Base-by-base conservation (phyloP, 92 coral and sea anemone genomes). In the Porites divaricata region DNA sequence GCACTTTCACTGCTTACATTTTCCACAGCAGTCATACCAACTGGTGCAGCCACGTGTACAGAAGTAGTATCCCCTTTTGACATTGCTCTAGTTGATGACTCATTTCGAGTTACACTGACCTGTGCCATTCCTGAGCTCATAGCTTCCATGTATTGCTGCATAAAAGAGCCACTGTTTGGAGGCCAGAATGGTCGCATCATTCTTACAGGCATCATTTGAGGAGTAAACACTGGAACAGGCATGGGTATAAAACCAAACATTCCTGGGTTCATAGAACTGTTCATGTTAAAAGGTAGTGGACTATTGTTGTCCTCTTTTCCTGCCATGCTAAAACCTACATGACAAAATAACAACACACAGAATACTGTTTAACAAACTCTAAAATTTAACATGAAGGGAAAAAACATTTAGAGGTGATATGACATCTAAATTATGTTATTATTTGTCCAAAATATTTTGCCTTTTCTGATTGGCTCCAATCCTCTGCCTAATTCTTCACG, bases 211-310 rank as follows among this genome's bases (percentile, higher is more conserved):
- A 85, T 83, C 14, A 83, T 59, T 49, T 82, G 94, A 62, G 92
- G 94, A 22, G 87, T 81, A 25, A 88, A 82, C 12, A 93, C 69
- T 63, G 91, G 97, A 19, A 84, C 45, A 14, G 94, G 94, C 62
- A 90, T 22, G 25, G 92, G 86, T 67, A 90, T 69, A 66, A 92
- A 84, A 25, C 91, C 81, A 41, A 83, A 57, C 79, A 64, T 81
- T 7, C 83, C 87, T 9, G 87, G 21, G 56, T 72, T 85, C 63
- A 83, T 74, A 13, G 64, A 63, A 45, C 45, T 35, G 45, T 81
- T 76, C 84, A 81, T 69, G 68, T 75, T 70, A 22, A 73, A 15
- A 62, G 75, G 70, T 22, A 83, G 72, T 1, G 77, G 83, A 11
- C 57, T 78, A 11, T 73, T 68, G 24, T 74, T 84, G 22, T 84